Conservation (phyloP, 2,797 vertebrate species). For the Melopsittacus undulatus region DNA sequence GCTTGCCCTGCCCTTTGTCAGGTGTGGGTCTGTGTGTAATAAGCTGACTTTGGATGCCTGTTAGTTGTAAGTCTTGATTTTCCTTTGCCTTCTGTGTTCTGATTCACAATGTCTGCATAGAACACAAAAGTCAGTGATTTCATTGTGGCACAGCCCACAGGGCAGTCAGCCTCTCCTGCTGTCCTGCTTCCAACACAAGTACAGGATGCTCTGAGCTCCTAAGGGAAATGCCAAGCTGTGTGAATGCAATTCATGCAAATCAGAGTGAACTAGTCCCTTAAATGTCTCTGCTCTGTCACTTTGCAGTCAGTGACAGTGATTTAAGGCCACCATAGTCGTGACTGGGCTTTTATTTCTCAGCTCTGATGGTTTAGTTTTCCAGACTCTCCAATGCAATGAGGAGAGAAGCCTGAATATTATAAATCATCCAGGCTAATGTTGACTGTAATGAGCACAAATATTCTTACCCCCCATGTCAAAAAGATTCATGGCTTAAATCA, state of each 20-base stretch:
- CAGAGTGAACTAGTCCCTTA: background rate
- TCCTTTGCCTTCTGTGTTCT: background rate
- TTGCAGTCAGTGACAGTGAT: background rate
- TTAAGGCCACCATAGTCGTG: background rate
- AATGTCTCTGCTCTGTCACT: background rate
- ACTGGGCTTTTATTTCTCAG: background rate
- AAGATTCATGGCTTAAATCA: background rate
- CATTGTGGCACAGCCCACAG: background rate
- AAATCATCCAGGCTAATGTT: background rate
- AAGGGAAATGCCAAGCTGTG: background rate
- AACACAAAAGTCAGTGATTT: background rate
- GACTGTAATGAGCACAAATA: background rate
- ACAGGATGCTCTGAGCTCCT: background rate
- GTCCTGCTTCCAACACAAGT: background rate
- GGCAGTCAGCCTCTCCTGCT: background rate
- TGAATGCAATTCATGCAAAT: background rate
- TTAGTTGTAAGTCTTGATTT: background rate
- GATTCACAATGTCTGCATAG: rapidly evolving
- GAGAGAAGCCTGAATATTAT: background rate
- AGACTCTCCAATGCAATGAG: background rate
- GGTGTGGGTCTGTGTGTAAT: background rate
- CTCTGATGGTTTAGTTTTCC: background rate
- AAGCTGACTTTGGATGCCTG: background rate
- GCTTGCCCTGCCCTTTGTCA: background rate
- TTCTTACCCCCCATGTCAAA: background rate